Percentiles rank a stretch among this genome's conserved stretches.
Conservation (phyloP, 2,888 invertebrate species). For the Beris chalybata region DNA sequence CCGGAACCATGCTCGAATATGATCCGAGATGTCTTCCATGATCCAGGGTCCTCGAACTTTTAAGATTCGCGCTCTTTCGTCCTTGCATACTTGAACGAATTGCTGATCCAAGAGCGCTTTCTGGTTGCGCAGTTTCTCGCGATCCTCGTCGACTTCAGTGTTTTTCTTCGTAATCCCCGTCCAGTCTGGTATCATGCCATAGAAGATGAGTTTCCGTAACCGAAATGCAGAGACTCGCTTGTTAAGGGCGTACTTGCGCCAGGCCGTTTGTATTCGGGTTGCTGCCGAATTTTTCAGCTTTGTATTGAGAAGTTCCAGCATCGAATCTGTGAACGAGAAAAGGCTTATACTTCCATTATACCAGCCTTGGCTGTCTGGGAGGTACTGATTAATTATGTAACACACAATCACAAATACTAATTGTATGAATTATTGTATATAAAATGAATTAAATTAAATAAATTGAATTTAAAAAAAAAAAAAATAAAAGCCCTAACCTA, state of each 20-base stretch:
- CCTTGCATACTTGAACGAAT: slow-evolving; percentile 52
- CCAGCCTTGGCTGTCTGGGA: too few relatives aligned
- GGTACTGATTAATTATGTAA: too few relatives aligned
- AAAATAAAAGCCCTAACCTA: too few relatives aligned
- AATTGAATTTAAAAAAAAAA: too few relatives aligned
- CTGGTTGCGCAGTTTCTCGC: slow-evolving; percentile 43
- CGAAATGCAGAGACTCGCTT: slow-evolving; percentile 43
- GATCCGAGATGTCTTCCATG: slow-evolving; percentile 73
- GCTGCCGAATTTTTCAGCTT: slow-evolving; percentile 28
- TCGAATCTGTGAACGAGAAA: background rate
- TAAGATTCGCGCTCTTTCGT: slow-evolving; percentile 58
- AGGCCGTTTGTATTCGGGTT: slow-evolving; percentile 50
- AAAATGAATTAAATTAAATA: too few relatives aligned
- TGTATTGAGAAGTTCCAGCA: background rate
- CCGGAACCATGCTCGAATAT: slow-evolving; percentile 73
- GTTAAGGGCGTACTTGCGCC: slow-evolving; percentile 51
- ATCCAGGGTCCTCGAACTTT: slow-evolving; percentile 60
- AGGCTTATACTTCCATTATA: too few relatives aligned
- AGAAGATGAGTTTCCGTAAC: slow-evolving; percentile 47
- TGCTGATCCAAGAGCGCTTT: slow-evolving; percentile 44
- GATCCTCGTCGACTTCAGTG: slow-evolving; percentile 34
- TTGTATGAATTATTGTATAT: too few relatives aligned
- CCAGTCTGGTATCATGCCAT: slow-evolving; percentile 55
- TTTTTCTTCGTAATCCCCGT: slow-evolving; percentile 49
- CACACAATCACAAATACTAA: too few relatives aligned